Evolutionary conservation across 2,113 vertebrate genomes (phyloP).

Genomic region (Saimiri boliviensis): DNA sequence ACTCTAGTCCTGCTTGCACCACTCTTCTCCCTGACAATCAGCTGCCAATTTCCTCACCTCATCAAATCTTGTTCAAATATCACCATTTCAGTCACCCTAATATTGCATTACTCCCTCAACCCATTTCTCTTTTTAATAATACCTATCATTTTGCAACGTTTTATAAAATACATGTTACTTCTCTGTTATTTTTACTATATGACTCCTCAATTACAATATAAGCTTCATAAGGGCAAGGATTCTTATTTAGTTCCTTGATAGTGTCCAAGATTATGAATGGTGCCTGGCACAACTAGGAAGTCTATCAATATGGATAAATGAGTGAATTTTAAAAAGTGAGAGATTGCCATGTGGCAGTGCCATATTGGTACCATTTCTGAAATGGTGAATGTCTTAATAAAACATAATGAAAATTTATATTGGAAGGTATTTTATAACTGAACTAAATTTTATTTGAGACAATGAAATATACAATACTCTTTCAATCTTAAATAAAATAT

Average conservation of each 20-base stretch:
- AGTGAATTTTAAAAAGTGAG: not conserved
- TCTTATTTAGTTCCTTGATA: not conserved
- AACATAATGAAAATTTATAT: not conserved
- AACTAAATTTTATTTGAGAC: not conserved
- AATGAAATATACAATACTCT: not conserved
- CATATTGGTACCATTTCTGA: not conserved
- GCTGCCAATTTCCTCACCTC: not conserved
- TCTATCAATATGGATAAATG: not conserved
- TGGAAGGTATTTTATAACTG: not conserved
- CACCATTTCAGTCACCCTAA: not conserved
- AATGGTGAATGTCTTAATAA: not conserved
- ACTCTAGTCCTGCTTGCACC: not conserved
- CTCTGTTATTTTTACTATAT: not conserved
- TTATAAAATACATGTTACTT: not conserved
- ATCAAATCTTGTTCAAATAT: not conserved
- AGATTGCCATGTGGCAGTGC: not conserved
- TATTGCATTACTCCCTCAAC: not conserved
- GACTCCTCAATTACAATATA: not conserved
- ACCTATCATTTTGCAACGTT: not conserved
- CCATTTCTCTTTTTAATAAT: not conserved
- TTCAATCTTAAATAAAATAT: constrained; percentile 22
- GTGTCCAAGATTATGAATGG: not conserved
- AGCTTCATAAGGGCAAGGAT: not conserved
- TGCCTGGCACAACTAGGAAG: not conserved
- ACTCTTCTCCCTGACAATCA: not conserved